phyloP scores from a whole-genome alignment of 2,888 invertebrate species.

The Helicoverpa assulta region DNA sequence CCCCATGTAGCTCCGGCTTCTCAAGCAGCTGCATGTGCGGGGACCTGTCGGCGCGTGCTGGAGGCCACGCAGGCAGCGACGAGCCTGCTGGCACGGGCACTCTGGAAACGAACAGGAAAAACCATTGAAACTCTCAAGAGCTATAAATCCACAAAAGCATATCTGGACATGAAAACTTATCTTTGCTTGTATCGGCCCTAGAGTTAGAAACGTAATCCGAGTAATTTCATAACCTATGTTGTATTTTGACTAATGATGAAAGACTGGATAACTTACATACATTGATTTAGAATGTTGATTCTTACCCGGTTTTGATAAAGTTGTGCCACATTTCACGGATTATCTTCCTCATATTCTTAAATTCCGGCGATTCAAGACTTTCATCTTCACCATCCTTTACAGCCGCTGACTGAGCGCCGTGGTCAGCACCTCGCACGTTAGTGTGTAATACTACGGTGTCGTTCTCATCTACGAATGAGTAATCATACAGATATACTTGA shows the following conservation, averaged over 20 bases:
- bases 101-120: conserved; percentile 61
- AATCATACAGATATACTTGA: conserved; percentile 75
- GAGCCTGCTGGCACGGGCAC: conserved; percentile 66
- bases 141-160: not conserved
- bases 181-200: not conserved
- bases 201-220: too few species aligned
- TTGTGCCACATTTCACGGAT: conserved; percentile 70
- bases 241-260: too few species aligned
- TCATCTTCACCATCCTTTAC: conserved; percentile 54
- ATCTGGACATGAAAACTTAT: not conserved
- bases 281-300: too few species aligned
- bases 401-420: conserved; percentile 68
- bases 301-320: conserved; percentile 72
- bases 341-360: conserved; percentile 52
- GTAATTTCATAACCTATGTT: too few species aligned
- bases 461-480: conserved; percentile 68
- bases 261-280: not conserved
- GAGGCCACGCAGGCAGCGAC: conserved; percentile 62
- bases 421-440: conserved; percentile 63
- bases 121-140: not conserved
- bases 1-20: conserved; percentile 55
- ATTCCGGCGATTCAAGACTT: conserved; percentile 50
- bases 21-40: conserved; percentile 65
- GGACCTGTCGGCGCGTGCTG: conserved; percentile 52
- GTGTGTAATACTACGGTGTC: conserved; percentile 61